Percentiles rank a stretch among this genome's conserved stretches.
These are phyloP conservation scores for Caenorhabditis sp. DNA, from an alignment of 2,888 invertebrate species.

Conservation along the genomic window DNA sequence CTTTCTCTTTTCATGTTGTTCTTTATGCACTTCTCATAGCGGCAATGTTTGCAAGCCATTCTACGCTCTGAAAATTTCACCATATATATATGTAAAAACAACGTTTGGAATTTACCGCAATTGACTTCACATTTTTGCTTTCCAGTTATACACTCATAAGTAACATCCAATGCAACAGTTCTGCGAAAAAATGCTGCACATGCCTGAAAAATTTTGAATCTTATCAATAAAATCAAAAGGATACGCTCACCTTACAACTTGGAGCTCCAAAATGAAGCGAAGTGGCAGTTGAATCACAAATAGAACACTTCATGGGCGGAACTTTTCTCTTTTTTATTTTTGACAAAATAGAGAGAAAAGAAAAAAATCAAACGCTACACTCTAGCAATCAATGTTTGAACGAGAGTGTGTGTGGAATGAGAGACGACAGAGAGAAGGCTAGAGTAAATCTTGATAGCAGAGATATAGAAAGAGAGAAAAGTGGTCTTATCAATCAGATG, in stretches of 20 bases:
- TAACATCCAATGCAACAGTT: slow-evolving; percentile 31
- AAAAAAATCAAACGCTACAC: slow-evolving; percentile 4
- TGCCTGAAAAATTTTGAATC: slow-evolving; percentile 18
- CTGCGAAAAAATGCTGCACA: slow-evolving; percentile 42
- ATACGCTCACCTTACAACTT: slow-evolving; percentile 26
- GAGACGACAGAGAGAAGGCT: background rate
- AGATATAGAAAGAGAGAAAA: background rate
- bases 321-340: background rate
- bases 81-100: background rate
- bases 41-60: slow-evolving; percentile 39
- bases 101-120: slow-evolving; percentile 13
- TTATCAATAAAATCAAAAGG: background rate
- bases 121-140: slow-evolving; percentile 24
- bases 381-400: slow-evolving; percentile 7
- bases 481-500: no score
- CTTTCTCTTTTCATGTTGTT: slow-evolving; percentile 38
- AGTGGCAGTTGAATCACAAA: slow-evolving; percentile 26
- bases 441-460: background rate
- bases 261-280: slow-evolving; percentile 39
- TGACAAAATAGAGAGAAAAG: slow-evolving; percentile 1
- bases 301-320: slow-evolving; percentile 23
- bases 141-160: slow-evolving; percentile 34
- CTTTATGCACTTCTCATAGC: slow-evolving; percentile 36
- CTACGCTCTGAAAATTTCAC: slow-evolving; percentile 20
- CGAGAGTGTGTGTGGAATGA: background rate